A percentile compares a stretch with the other conserved stretches of the same genome.
These are phyloP conservation scores for pig (Sus scrofa) DNA, from an alignment of 2,113 vertebrate species.

Conservation along the genomic window DNA sequence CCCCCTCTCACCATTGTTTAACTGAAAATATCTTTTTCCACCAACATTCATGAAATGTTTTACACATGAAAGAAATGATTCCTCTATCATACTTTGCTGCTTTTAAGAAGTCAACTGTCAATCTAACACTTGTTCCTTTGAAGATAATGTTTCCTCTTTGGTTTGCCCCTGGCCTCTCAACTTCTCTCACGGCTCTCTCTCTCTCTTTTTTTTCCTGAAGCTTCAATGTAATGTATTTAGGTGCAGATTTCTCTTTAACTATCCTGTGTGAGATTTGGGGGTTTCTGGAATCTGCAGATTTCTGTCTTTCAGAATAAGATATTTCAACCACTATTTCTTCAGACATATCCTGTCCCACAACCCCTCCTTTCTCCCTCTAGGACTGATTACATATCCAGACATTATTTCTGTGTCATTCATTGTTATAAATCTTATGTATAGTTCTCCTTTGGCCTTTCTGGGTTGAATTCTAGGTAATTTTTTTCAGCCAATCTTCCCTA, in stretches of 20 bases:
- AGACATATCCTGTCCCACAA: neutral
- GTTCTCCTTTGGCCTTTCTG: neutral
- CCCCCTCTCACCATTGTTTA: neutral
- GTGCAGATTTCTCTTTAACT: constrained; percentile 31
- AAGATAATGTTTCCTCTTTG: neutral
- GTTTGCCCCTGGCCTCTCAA: neutral
- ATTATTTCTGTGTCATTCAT: neutral
- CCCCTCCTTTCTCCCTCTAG: neutral
- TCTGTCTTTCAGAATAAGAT: neutral
- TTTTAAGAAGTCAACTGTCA: neutral
- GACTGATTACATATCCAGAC: neutral
- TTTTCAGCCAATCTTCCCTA: neutral
- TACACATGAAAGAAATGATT: neutral
- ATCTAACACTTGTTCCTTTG: neutral
- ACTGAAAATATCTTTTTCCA: neutral
- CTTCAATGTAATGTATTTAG: neutral
- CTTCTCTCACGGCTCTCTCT: neutral
- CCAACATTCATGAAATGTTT: neutral
- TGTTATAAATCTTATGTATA: neutral
- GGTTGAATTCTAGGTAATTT: neutral
- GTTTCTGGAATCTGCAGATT: neutral
- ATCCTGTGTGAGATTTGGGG: neutral
- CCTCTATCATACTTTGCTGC: neutral
- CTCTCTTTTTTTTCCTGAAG: neutral
- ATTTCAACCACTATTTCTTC: neutral